Evolutionary conservation across 2,113 vertebrate genomes (phyloP), one percentile per base, ranked within the genome.

Genomic region (Dicaeum eximium): DNA sequence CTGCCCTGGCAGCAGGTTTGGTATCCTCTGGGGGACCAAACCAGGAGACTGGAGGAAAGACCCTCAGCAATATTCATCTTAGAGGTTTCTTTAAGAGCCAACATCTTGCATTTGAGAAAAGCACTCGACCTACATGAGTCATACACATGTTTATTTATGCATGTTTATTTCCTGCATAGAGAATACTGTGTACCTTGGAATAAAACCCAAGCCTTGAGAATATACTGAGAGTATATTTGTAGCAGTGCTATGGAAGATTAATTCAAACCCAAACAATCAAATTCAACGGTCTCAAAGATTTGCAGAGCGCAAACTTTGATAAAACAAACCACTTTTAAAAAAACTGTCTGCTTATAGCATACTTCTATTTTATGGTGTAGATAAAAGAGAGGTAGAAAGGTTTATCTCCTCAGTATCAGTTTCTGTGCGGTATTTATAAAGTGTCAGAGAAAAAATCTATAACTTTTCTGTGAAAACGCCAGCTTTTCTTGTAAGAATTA

Each of bases 121-220:
- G 75, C 53, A 40, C 61, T 90, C n/a, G 21, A 90, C 72, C 93
- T 95, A 83, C 88, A 56, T 93, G 92, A 96, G 85, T 96, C 95
- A 96, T 53, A 80, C 16, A 28, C 73, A 78, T 88, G 83, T 95
- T 93, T 96, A 80, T 94, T 93, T 95, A 91, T 87, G 94, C 87
- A 86, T 94, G 77, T 93, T 92, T 97, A 94, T 88, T 95, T 96
- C 95, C 82, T 94, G 95, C 88, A 89, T 79, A 90, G 72, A 94
- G 86, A 94, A 96, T 93, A 90, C 84, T 66, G 64, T 94, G 93
- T 95, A 95, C 91, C 87, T 95, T 95, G 95, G 94, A 96, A 92
- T 73, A 94, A 96, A 96, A 83, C 42, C 88, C 94, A 81, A 79
- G 69, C 44, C 95, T 85, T 82, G 64, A 90, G 62, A 88, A 90